Percentiles rank a stretch among this genome's conserved stretches.
These are phyloP conservation scores for Lichenostomus cassidix DNA, from an alignment of 2,113 vertebrate genomes.

Conservation along the genomic window DNA sequence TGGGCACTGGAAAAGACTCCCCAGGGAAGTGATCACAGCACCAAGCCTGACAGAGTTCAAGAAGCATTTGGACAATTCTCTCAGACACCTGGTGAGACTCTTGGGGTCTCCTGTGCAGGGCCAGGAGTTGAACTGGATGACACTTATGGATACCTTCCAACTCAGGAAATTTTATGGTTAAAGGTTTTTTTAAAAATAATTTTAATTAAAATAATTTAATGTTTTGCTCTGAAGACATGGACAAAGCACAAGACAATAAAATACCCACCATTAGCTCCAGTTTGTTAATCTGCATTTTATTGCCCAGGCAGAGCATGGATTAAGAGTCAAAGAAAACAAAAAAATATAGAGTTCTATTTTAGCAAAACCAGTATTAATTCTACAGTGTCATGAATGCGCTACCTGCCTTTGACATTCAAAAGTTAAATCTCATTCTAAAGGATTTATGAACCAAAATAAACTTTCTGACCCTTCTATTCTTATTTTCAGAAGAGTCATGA, in stretches of 20 bases:
- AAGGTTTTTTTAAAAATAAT: not conserved
- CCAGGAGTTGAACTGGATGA: not conserved
- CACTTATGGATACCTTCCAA: not conserved
- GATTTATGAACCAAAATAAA: conserved; percentile 11
- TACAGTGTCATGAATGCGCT: not conserved
- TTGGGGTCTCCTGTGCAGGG: no score
- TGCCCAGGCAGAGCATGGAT: not conserved
- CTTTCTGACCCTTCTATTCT: not conserved
- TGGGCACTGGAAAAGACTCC: not conserved
- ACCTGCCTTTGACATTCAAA: not conserved
- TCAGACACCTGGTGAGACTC: not conserved
- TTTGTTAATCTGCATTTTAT: not conserved
- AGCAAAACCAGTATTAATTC: not conserved
- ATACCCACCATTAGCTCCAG: not conserved
- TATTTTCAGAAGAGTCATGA: not conserved
- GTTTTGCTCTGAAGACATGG: not conserved
- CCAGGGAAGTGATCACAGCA: not conserved
- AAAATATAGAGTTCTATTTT: not conserved
- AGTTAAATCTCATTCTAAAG: not conserved
- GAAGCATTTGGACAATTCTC: not conserved
- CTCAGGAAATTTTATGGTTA: not conserved
- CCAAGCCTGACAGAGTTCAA: not conserved
- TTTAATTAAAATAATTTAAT: not conserved
- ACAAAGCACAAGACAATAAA: not conserved
- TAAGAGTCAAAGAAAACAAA: not conserved